Percentiles rank a stretch among this genome's conserved stretches.
Conservation (phyloP, 1,140 invertebrate genomes). For the Tachypleus tridentatus region DNA sequence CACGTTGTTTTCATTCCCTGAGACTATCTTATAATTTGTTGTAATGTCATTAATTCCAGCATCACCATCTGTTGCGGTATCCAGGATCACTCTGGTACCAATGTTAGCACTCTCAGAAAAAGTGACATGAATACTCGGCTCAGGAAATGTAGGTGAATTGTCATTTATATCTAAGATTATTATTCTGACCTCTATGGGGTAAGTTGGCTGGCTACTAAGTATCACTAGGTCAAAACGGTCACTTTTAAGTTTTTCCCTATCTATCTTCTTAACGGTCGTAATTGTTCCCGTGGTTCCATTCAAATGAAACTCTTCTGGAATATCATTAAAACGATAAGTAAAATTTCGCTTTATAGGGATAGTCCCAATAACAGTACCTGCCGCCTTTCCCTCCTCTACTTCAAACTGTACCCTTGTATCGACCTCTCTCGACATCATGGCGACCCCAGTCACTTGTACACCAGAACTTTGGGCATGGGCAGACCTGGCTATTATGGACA, state of each 20-base stretch:
- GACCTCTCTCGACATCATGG: conserved; percentile 12
- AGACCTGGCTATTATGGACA: conserved; percentile 3
- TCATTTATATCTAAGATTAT: conserved; percentile 77
- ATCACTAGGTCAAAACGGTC: conserved; percentile 80
- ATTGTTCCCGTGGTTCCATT: conserved; percentile 71
- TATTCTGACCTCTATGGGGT: conserved; percentile 81
- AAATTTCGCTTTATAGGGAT: conserved; percentile 77
- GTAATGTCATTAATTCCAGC: conserved; percentile 66
- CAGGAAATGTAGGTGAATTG: conserved; percentile 78
- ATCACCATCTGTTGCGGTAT: conserved; percentile 76
- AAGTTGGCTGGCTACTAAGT: conserved; percentile 79
- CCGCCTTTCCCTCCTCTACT: conserved; percentile 65
- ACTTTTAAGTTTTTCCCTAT: conserved; percentile 57
- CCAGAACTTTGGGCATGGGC: conserved; percentile 9
- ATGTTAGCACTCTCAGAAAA: conserved; percentile 82
- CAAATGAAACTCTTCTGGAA: conserved; percentile 63
- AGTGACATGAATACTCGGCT: conserved; percentile 64
- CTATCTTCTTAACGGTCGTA: conserved; percentile 60
- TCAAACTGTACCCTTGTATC: conserved; percentile 41
- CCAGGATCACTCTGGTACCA: conserved; percentile 69
- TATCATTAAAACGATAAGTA: conserved; percentile 69
- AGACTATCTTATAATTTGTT: conserved; percentile 74
- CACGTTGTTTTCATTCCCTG: conserved; percentile 72
- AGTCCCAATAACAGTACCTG: conserved; percentile 63
- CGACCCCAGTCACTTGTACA: conserved; percentile 5